phyloP scores from a whole-genome alignment of 2,888 invertebrate genomes.

The Hypolimnas misippus region DNA sequence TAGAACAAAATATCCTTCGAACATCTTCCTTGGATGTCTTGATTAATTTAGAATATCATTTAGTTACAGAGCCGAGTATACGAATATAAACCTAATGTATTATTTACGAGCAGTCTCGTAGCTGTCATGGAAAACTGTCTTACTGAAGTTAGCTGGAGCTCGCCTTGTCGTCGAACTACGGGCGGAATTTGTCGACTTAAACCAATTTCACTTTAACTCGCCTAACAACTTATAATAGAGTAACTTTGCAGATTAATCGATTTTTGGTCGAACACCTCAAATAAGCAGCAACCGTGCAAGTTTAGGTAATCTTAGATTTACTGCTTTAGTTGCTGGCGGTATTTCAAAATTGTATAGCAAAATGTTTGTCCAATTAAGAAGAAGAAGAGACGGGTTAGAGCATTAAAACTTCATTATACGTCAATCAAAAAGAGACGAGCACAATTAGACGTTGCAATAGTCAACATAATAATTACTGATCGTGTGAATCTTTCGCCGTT shows the following conservation, averaged over 20 bases:
- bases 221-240: slow-evolving; percentile 76
- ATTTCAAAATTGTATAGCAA: slow-evolving; percentile 1
- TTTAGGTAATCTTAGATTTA: slow-evolving; percentile 21
- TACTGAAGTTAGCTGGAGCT: slow-evolving; percentile 58
- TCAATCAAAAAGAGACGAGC: too few species aligned
- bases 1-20: too few species aligned
- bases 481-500: too few species aligned
- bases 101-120: slow-evolving; percentile 47
- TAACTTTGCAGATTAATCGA: slow-evolving; percentile 75
- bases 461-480: too few species aligned
- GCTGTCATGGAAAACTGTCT: slow-evolving; percentile 57
- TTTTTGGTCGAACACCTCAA: slow-evolving; percentile 52
- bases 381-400: too few species aligned
- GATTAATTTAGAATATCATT: slow-evolving; percentile 4
- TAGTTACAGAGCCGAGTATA: slow-evolving; percentile 15
- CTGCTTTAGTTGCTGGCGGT: not conserved
- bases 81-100: slow-evolving; percentile 43
- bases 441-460: too few species aligned
- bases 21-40: too few species aligned
- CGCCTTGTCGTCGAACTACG: slow-evolving; percentile 65
- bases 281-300: slow-evolving; percentile 40
- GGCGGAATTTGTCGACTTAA: slow-evolving; percentile 71
- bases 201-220: slow-evolving; percentile 68
- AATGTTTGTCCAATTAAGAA: slow-evolving; percentile 20
- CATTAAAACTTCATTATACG: too few species aligned